Evolutionary conservation across 92 coral and sea anemone genomes (phyloP), one percentile per base, ranked within the genome.

Genomic region (Palythoa caribaeorum): DNA sequence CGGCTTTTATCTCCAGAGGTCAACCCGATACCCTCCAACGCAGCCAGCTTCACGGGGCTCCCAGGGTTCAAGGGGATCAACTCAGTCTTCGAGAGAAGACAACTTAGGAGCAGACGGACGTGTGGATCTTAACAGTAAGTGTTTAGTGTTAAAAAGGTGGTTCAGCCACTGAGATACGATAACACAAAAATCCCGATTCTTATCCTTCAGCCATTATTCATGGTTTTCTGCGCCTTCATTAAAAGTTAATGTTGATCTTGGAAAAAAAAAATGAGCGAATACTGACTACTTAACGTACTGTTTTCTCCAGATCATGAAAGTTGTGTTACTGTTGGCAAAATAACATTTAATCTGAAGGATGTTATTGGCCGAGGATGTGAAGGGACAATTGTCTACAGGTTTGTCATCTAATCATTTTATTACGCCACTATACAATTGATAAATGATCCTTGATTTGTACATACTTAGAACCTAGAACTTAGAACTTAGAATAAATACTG

Each of bases 381-480:
- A 86, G 99, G 99, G 19, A 97, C 99, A 38, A 94, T 94, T 35
- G 99, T 97, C 17, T 97, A 97, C 96, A 95, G 92, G 99, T 97
- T 74, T 39, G 98, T 84, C 19, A 37, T 51, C n/a, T 36, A 6
- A 15, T 47, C 6, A 2, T 6, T 17, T 28, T 28, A 28, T 28
- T 28, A 28, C 28, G 28, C 28, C 28, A 28, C 28, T 28, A 28
- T 28, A 28, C 28, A 28, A 28, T 28, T 28, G 28, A 28, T 28
- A 28, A 28, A 28, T 28, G 28, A 28, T 28, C 28, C 28, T 28
- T 28, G 0, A 28, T 28, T 28, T 28, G 28, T 28, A 28, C 28
- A 28, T 28, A 28, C 28, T 28, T 28, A 28, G 28, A 28, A 28
- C 28, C 0, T 28, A 28, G 28, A 28, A 28, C 28, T 28, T 28